A percentile compares a stretch with the other conserved stretches of the same genome.
Conservation (phyloP, 2,888 invertebrate species). For the Scelioninae gen. 1 region DNA sequence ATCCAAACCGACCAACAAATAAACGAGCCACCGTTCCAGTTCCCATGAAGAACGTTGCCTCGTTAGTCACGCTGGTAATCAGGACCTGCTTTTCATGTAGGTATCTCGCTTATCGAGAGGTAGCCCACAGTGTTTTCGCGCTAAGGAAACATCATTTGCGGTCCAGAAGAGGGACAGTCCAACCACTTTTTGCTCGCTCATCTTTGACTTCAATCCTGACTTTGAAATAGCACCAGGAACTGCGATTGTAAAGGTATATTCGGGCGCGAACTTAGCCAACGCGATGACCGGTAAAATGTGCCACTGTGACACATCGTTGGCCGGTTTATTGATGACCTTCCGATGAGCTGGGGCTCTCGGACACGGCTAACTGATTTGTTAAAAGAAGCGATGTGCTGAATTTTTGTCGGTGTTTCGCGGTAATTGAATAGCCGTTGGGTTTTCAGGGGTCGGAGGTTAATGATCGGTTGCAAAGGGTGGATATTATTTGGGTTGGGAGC, state of each 20-base stretch:
- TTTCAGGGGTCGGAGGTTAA: constrained; percentile 22
- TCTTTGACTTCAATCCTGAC: neutral
- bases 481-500: constrained; percentile 28
- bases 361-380: constrained; percentile 46
- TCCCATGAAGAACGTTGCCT: constrained; percentile 75
- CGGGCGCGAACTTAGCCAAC: no score
- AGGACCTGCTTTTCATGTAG: constrained; percentile 77
- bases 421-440: constrained; percentile 45
- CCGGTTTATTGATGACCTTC: constrained; percentile 22
- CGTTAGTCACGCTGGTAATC: constrained; percentile 81
- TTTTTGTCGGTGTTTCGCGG: constrained; percentile 34
- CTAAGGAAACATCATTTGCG: constrained; percentile 62
- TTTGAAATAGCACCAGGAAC: no score
- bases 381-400: constrained; percentile 19
- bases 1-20: constrained; percentile 72
- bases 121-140: constrained; percentile 71
- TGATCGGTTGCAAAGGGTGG: constrained; percentile 17
- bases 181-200: constrained; percentile 11
- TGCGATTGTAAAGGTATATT: no score
- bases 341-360: constrained; percentile 6
- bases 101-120: constrained; percentile 69
- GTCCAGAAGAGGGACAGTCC: constrained; percentile 54
- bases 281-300: no score
- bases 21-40: constrained; percentile 73
- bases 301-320: constrained; percentile 15